phyloP scores from a whole-genome alignment of 2,888 invertebrate genomes.

The Drosophila falleni region DNA sequence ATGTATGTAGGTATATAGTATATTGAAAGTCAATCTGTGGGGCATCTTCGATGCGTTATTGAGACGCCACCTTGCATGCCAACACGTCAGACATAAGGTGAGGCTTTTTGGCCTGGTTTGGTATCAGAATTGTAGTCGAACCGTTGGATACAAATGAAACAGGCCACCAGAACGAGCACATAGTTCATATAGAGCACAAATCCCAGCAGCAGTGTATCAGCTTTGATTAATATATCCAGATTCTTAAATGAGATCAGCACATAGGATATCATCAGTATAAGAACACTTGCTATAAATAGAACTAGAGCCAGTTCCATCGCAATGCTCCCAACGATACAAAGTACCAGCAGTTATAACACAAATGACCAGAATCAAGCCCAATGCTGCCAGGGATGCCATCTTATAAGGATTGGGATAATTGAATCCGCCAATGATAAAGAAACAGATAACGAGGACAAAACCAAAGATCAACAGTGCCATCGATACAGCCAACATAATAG shows the following conservation, averaged over 20 bases:
- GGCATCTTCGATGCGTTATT: slow-evolving; percentile 46
- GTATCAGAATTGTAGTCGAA: slow-evolving; percentile 10
- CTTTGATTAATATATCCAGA: slow-evolving; percentile 22
- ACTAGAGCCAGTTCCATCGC: slow-evolving; percentile 25
- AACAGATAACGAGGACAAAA: slow-evolving; percentile 19
- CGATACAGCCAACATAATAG: neutral
- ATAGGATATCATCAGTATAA: slow-evolving; percentile 33
- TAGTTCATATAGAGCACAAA: slow-evolving; percentile 46
- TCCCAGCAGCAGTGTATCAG: slow-evolving; percentile 45
- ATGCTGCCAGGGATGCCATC: slow-evolving; percentile 7
- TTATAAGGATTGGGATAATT: slow-evolving; percentile 41
- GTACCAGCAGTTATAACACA: slow-evolving; percentile 2
- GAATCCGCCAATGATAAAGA: slow-evolving; percentile 20
- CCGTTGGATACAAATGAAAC: slow-evolving; percentile 40
- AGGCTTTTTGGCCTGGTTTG: slow-evolving; percentile 17
- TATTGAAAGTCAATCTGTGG: slow-evolving; percentile 33
- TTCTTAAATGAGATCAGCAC: slow-evolving; percentile 43
- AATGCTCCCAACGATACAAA: neutral
- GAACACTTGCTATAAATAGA: slow-evolving; percentile 25
- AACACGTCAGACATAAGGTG: slow-evolving; percentile 48
- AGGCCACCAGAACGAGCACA: slow-evolving; percentile 44
- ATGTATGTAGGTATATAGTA: neutral
- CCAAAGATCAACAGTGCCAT: slow-evolving; percentile 18
- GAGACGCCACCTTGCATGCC: slow-evolving; percentile 56
- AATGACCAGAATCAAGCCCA: slow-evolving; percentile 39